Base-by-base conservation (phyloP, 2,797 vertebrate species). In the Luscinia luscinia region DNA sequence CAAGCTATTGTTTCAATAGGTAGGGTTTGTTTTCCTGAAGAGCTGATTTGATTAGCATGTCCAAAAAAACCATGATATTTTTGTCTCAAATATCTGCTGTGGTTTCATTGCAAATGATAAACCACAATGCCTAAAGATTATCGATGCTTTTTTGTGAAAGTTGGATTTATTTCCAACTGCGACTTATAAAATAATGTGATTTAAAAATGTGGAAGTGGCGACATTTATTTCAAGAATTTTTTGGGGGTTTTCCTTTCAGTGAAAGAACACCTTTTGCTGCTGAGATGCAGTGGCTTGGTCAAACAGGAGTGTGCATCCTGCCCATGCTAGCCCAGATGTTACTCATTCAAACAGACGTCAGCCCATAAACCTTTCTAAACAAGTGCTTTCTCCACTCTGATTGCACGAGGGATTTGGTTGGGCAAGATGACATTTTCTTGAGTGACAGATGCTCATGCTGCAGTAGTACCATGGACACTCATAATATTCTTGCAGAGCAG, bases 391-490 rank as follows among this genome's bases (percentile, higher is more conserved):
- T 72, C 82, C 84, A 61, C 64, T 86, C 90, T 68, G 69, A 73
- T 64, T 93, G 73, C 83, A 90, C 85, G 69, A 68, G 72, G 89
- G 94, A 77, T 84, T 89, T 95, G 62, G 76, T 80, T 84, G 89
- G 63, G 78, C 88, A 92, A 84, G 73, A 92, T 34, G 64, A 87
- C 70, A 90, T 96, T 94, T 96, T 85, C 96, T 83, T 92, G 94
- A 96, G 93, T 95, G 94, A 96, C 96, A 96, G 91, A 89, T 95
- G 90, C 46, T 83, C 77, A 4, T 62, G 70, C 74, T 90, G 55
- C 66, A n/a, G 45, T 67, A 62, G 63, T 48, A 73, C 28, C 61
- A 24, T 45, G 48, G 72, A 67, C 64, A 32, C 36, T 91, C 46
- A 58, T 23, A 84, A 76, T 18, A 62, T 79, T 52, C 84, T 96